Evolutionary conservation across 2,888 invertebrate genomes (phyloP).

Genomic region (Cephalotes varians): DNA sequence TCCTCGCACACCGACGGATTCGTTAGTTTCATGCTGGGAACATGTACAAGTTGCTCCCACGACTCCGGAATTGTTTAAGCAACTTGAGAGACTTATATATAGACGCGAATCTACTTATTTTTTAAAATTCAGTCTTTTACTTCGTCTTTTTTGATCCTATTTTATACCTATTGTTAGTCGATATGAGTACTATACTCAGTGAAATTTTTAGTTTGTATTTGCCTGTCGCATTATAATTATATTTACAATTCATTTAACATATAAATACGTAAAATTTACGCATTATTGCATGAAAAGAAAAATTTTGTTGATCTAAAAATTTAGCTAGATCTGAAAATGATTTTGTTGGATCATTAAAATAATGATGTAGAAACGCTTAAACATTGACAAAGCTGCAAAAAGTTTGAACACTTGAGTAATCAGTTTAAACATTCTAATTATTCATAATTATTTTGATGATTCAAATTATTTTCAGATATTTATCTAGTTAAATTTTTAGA

Average conservation of each 20-base stretch:
- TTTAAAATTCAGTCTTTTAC: slow-evolving; percentile 1
- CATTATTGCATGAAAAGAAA: too few species aligned
- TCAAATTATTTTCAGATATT: too few species aligned
- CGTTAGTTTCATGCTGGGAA: slow-evolving; percentile 41
- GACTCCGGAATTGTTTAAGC: slow-evolving; percentile 29
- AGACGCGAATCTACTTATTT: slow-evolving; percentile 8
- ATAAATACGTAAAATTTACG: background rate
- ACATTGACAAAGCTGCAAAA: too few species aligned
- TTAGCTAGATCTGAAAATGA: too few species aligned
- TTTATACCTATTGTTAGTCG: background rate
- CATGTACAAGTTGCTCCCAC: slow-evolving; percentile 37
- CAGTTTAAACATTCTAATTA: too few species aligned
- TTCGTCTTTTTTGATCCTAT: background rate
- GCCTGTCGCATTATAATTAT: background rate
- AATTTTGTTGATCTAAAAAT: too few species aligned
- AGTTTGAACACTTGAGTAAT: too few species aligned
- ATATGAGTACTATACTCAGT: background rate
- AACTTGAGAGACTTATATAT: slow-evolving; percentile 15
- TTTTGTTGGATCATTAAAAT: too few species aligned
- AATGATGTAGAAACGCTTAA: too few species aligned
- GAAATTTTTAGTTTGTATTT: background rate
- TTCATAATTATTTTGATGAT: too few species aligned
- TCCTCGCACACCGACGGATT: slow-evolving; percentile 57
- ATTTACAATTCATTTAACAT: background rate
- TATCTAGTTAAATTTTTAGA: too few species aligned